phyloP scores from a whole-genome alignment of 2,113 vertebrate species.

The Onychostruthus taczanowskii region DNA sequence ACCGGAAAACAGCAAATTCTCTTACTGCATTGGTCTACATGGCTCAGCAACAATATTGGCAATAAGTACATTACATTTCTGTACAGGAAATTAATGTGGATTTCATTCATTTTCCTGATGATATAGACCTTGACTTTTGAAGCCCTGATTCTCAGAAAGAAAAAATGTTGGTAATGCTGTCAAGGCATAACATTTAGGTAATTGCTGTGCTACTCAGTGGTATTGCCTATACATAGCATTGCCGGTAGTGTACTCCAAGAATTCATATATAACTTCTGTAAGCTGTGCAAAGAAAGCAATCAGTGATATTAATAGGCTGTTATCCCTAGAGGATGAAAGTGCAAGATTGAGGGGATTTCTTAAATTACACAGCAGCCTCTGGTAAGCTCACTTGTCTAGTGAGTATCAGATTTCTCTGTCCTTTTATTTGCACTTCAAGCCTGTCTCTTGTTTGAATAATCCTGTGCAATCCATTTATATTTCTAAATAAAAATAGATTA shows the following conservation, averaged over 20 bases:
- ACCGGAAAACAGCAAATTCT: neutral
- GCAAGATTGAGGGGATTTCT: neutral
- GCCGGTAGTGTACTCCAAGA: neutral
- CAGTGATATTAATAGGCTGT: neutral
- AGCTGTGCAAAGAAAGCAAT: neutral
- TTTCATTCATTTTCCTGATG: neutral
- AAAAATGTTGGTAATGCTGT: rapidly evolving
- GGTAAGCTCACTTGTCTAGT: neutral
- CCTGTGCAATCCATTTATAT: neutral
- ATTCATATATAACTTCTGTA: neutral
- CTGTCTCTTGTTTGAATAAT: neutral
- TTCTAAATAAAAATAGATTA: neutral
- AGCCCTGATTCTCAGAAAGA: neutral
- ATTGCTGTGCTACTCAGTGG: neutral
- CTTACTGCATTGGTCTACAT: neutral
- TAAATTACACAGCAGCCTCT: neutral
- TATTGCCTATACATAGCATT: neutral
- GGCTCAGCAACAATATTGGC: neutral
- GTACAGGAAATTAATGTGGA: neutral
- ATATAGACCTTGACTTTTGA: neutral
- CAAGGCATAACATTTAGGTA: neutral
- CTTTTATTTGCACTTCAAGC: neutral
- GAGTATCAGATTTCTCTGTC: neutral
- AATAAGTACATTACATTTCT: neutral
- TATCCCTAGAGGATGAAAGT: neutral